Conservation (phyloP, 2,888 invertebrate species). For the Aspidapion aeneum region DNA sequence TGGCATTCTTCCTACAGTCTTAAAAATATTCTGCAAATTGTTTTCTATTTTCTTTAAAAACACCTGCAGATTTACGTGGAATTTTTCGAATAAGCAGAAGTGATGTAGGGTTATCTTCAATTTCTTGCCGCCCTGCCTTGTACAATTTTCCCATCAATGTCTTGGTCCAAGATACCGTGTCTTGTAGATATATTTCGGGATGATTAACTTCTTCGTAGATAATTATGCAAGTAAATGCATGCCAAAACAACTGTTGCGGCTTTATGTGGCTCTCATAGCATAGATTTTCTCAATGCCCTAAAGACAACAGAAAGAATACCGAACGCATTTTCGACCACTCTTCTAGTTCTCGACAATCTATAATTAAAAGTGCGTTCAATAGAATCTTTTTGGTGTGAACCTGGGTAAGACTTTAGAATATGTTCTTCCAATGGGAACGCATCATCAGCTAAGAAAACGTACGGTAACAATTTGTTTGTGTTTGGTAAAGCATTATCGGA, state of each 20-base stretch:
- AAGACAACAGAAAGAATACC: no score
- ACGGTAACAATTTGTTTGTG: no score
- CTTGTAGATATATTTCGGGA: no score
- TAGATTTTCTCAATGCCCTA: slow-evolving; percentile 30
- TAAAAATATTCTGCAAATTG: no score
- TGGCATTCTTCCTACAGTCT: no score
- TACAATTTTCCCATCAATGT: no score
- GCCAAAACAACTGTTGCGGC: slow-evolving; percentile 29
- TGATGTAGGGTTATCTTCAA: no score
- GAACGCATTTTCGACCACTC: slow-evolving; percentile 26
- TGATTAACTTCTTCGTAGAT: slow-evolving; percentile 7
- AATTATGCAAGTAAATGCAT: slow-evolving; percentile 26
- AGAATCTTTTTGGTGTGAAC: slow-evolving; percentile 6
- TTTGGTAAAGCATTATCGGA: not conserved
- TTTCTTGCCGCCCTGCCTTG: no score
- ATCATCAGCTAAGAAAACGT: slow-evolving; percentile 35
- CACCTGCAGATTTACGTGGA: no score
- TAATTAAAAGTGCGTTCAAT: slow-evolving; percentile 31
- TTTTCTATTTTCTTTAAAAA: no score
- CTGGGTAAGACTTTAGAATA: not conserved
- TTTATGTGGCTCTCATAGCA: slow-evolving; percentile 29
- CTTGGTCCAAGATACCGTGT: no score
- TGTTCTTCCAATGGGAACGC: slow-evolving; percentile 24
- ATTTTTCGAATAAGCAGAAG: no score
- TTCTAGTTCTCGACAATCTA: slow-evolving; percentile 30